phyloP scores from a whole-genome alignment of 2,888 invertebrate species.

The Heteromurus nitidus region DNA sequence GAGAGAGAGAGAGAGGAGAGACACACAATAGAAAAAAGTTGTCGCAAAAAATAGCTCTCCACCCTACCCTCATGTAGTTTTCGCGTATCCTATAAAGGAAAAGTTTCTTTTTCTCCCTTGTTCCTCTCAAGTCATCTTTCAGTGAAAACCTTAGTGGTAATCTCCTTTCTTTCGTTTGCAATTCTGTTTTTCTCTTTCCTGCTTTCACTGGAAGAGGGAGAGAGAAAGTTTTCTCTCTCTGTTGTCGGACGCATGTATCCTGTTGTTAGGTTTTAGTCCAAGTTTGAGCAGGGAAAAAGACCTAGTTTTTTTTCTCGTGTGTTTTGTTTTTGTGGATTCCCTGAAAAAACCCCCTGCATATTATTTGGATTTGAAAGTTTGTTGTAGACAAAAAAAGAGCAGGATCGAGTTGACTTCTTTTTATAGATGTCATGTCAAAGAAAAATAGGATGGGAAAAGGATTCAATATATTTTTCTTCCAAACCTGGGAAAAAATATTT shows the following conservation, averaged over 20 bases:
- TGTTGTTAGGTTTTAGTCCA: constrained; percentile 4
- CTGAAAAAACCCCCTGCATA: constrained; percentile 18
- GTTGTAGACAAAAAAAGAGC: not conserved
- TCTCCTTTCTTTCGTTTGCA: constrained; percentile 12
- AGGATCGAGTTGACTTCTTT: constrained; percentile 2
- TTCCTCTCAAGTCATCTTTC: constrained; percentile 8
- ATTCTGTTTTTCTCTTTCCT: constrained; percentile 1
- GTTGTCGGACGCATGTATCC: constrained; percentile 9
- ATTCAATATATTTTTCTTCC: constrained; percentile 24
- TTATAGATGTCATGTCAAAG: constrained; percentile 25
- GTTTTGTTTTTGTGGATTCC: not conserved
- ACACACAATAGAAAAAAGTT: constrained; percentile 16
- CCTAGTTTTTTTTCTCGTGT: not conserved
- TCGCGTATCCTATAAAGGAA: not conserved
- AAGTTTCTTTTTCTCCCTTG: constrained; percentile 15
- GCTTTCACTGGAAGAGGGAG: not conserved
- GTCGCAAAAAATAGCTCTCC: too few relatives aligned
- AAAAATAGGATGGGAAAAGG: not conserved
- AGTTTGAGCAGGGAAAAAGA: not conserved
- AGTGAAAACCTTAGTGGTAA: constrained; percentile 7
- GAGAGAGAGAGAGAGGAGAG: not conserved
- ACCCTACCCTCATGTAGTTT: too few relatives aligned
- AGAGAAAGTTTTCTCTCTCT: constrained; percentile 17
- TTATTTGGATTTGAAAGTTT: constrained; percentile 6
- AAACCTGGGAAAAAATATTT: too few relatives aligned